Evolutionary conservation across 2,113 vertebrate genomes (phyloP).

Genomic region (Forbesichthys papilliferus): DNA sequence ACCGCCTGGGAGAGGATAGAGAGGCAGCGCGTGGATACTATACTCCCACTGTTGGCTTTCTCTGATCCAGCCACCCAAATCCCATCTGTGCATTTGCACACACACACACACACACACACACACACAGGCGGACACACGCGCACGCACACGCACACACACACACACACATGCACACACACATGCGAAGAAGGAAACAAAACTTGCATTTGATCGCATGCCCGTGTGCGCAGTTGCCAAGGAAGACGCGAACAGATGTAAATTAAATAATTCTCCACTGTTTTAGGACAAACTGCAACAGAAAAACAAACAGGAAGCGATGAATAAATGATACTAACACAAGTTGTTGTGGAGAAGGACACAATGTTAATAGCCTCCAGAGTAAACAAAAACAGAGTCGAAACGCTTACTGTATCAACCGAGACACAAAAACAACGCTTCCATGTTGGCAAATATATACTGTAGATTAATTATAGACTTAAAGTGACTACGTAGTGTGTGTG

Average conservation of each 20-base stretch:
- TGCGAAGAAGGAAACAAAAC: slow-evolving; percentile 32
- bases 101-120: slow-evolving; percentile 33
- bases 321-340: slow-evolving; percentile 26
- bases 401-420: background rate
- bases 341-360: slow-evolving; percentile 11
- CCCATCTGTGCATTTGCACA: slow-evolving; percentile 68
- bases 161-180: slow-evolving; percentile 5
- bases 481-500: no score
- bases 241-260: slow-evolving; percentile 33
- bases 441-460: background rate
- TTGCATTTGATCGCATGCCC: slow-evolving; percentile 29
- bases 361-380: slow-evolving; percentile 6
- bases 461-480: background rate
- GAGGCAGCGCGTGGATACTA: slow-evolving; percentile 49
- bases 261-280: slow-evolving; percentile 34
- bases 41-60: slow-evolving; percentile 48
- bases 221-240: slow-evolving; percentile 23
- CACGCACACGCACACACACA: slow-evolving; percentile 55
- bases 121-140: slow-evolving; percentile 10
- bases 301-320: slow-evolving; percentile 12
- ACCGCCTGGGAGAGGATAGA: slow-evolving; percentile 53
- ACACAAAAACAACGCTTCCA: background rate
- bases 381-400: background rate
- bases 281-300: slow-evolving; percentile 22
- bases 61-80: slow-evolving; percentile 57